Evolutionary conservation across 1,140 invertebrate species (phyloP), one percentile per base, ranked within the genome.

Genomic region (Nephotettix cincticeps): DNA sequence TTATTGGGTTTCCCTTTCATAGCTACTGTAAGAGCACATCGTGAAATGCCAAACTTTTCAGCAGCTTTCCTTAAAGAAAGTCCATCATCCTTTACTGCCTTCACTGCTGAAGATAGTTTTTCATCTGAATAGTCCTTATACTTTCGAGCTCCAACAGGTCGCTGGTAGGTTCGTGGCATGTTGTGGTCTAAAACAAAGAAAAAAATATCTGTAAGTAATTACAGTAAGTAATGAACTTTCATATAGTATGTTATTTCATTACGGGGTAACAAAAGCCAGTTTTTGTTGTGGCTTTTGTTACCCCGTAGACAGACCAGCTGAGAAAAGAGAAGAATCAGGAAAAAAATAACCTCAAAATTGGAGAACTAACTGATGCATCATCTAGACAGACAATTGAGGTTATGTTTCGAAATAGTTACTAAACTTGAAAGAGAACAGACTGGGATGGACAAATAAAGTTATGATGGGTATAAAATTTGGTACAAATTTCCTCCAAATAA

Each of bases 21-120:
- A 9, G 36, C 36, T 9, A 17, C 36, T 11, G 64, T 40, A 14
- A 21, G 19, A 65, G 63, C 32, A 30, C 17, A 65, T n/a, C 27
- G 6, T 32, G 63, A 65, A 21, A 72, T 72, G 27, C 71, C 29
- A 66, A 45, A 71, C 45, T 71, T 71, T 36, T 64, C 64, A 40
- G 45, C 69, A 66, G 43, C 69, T 27, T 71, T 65, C 25, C 64
- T 29, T 71, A 71, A 66, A 27, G 69, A 71, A n/a, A 45, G 43
- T 23, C 69, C 69, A 45, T 28, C n/a, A n/a, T n/a, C n/a, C n/a
- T 71, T 54, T 13, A 71, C 63, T 66, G 43, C 69, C 43, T 66
- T 61, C 51, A 71, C 45, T 25, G 61, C 61, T 11, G 23, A 19
- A 29, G 65, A 43, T 45, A 67, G 17, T 28, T 25, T 21, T 17